These are phyloP conservation scores for Gallinago solitaria DNA, from an alignment of 2,797 vertebrate genomes.

Conservation along the genomic window DNA sequence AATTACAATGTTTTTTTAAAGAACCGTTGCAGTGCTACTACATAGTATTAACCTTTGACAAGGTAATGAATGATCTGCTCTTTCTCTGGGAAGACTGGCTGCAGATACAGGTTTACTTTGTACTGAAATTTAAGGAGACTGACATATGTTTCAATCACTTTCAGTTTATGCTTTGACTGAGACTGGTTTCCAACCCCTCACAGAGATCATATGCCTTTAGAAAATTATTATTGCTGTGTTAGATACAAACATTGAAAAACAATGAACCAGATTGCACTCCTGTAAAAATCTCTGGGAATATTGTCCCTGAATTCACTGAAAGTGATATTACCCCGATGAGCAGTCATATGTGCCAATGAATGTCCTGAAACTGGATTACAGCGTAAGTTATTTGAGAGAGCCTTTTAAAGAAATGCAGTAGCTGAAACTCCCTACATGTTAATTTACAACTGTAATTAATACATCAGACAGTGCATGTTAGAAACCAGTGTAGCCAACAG, in stretches of 20 bases:
- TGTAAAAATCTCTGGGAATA: not conserved
- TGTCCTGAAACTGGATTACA: not conserved
- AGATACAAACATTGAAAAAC: not conserved
- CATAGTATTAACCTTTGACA: not conserved
- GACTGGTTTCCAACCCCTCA: not conserved
- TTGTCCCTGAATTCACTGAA: not conserved
- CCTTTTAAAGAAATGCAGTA: not conserved
- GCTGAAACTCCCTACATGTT: not conserved
- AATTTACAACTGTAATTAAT: not conserved
- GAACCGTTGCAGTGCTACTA: not conserved
- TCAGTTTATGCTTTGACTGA: not conserved
- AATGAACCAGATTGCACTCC: not conserved
- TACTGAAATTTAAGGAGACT: not conserved
- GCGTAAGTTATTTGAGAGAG: not conserved
- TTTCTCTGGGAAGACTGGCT: not conserved
- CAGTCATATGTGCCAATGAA: not conserved
- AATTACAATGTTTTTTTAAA: not conserved
- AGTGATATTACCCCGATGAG: not conserved
- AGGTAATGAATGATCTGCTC: not conserved
- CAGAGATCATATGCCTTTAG: not conserved
- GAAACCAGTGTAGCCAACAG: not conserved
- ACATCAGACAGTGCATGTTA: not conserved
- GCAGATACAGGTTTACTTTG: not conserved
- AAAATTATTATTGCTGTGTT: not conserved
- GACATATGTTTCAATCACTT: not conserved